These are phyloP conservation scores for Rhynchopsitta pachyrhyncha DNA, from an alignment of 2,113 vertebrate genomes.

Conservation along the genomic window DNA sequence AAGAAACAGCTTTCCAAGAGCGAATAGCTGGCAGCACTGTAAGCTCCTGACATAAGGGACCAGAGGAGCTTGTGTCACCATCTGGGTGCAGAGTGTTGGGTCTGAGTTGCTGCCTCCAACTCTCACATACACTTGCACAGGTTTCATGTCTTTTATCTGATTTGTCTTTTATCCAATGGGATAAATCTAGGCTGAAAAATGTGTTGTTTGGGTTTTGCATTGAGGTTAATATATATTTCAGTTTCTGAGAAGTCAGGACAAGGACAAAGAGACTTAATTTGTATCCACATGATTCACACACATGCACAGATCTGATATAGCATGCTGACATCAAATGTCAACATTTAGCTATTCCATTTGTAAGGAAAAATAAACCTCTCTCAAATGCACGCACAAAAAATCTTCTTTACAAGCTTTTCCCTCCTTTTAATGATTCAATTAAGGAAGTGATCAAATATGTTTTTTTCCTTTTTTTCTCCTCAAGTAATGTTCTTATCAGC, in stretches of 20 bases:
- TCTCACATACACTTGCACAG: not conserved
- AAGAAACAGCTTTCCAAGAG: not conserved
- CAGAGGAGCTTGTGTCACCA: not conserved
- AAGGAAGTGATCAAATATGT: not conserved
- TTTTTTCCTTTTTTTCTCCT: not conserved
- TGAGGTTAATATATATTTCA: not conserved
- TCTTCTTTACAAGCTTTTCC: not conserved
- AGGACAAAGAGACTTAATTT: not conserved
- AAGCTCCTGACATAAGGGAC: not conserved
- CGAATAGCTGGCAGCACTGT: not conserved
- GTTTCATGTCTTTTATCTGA: not conserved
- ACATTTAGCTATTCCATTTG: not conserved
- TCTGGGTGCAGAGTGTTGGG: not conserved
- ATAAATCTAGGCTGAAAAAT: not conserved
- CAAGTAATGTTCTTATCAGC: not conserved
- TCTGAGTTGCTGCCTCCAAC: not conserved
- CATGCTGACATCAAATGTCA: not conserved
- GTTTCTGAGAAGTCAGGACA: not conserved
- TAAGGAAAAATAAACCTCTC: not conserved
- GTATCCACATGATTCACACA: not conserved
- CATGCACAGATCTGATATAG: not conserved
- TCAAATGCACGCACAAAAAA: not conserved
- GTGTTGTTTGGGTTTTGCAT: not conserved
- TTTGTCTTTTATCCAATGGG: not conserved
- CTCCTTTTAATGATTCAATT: not conserved